Evolutionary conservation across 1,140 invertebrate genomes (phyloP), one percentile per base, ranked within the genome.

Genomic region (Luehdorfia chinensis): DNA sequence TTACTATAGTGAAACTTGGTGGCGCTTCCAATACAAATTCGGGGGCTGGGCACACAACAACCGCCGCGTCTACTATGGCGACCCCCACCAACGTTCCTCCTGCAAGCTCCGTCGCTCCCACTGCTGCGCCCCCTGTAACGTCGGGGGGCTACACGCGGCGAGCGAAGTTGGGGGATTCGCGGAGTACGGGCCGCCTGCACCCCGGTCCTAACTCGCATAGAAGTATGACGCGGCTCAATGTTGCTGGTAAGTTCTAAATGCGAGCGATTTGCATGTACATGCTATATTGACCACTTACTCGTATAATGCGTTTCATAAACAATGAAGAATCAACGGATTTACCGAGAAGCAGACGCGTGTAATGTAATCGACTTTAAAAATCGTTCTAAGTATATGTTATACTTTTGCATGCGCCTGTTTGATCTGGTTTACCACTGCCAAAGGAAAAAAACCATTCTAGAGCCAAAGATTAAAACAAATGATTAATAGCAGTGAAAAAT

Each of bases 1-100:
- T 94, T 0, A 94, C 93, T 2, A 94, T 94, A 23, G 93, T 94
- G 3, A 93, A 92, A 76, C 87, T 94, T 5, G 91, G 92, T 9
- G 91, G 91, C 1, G 53, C 60, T 13, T 50, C 50, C 4, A 47
- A 57, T 19, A 34, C 48, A 18, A 37, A 18, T 25, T 32, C 23
- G 14, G 34, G 34, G 9, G 18, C 9, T 4, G 34, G 18, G 2
- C 53, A 59, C 15, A 52, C 49, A 5, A 46, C 59, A 12, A 36
- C 51, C 16, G 27, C 6, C 41, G 36, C 14, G 12, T 18, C 52
- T 1, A 27, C 61, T 4, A 33, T 33, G 1, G 32, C 31, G 18
- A 9, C 37, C 6, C 12, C 31, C 6, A 13, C 44, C 31, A 32
- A 46, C 4, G 39, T 30, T 15, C 32, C 49, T 6, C 34, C 49